phyloP scores from a whole-genome alignment of 2,113 vertebrate genomes.

The Sprattus sprattus region DNA sequence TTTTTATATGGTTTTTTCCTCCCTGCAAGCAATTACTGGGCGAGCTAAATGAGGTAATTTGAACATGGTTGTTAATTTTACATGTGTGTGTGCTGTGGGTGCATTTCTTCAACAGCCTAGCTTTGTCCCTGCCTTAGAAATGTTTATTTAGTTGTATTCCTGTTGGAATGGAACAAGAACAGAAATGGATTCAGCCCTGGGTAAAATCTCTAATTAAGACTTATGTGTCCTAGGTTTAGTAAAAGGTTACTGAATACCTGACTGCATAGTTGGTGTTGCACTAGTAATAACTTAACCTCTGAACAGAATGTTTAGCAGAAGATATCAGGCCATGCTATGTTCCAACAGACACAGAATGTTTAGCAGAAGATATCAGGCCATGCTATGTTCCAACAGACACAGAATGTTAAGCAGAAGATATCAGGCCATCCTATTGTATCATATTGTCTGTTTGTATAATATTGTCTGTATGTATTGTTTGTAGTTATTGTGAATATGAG shows the following conservation, averaged over 20 bases:
- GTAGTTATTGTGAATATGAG: too few species aligned
- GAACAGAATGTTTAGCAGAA: constrained; percentile 43
- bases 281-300: neutral
- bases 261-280: neutral
- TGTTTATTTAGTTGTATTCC: neutral
- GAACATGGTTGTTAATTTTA: neutral
- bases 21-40: constrained; percentile 89
- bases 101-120: neutral
- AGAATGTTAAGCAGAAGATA: too few species aligned
- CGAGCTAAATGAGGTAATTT: constrained; percentile 95
- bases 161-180: neutral
- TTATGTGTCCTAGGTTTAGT: neutral
- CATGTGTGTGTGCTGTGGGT: neutral
- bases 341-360: constrained; percentile 85
- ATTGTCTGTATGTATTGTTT: too few species aligned
- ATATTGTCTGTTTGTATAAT: too few species aligned
- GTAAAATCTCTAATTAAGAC: neutral
- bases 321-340: neutral
- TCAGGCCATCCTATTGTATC: too few species aligned
- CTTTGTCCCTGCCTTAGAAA: neutral
- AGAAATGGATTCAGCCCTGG: neutral
- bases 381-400: constrained; percentile 35
- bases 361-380: constrained; percentile 51
- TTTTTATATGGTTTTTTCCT: constrained; percentile 51
- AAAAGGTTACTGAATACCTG: too few species aligned